Evolutionary conservation across 2,888 invertebrate genomes (phyloP), one percentile per base, ranked within the genome.

Genomic region (Ochropacha duplaris): DNA sequence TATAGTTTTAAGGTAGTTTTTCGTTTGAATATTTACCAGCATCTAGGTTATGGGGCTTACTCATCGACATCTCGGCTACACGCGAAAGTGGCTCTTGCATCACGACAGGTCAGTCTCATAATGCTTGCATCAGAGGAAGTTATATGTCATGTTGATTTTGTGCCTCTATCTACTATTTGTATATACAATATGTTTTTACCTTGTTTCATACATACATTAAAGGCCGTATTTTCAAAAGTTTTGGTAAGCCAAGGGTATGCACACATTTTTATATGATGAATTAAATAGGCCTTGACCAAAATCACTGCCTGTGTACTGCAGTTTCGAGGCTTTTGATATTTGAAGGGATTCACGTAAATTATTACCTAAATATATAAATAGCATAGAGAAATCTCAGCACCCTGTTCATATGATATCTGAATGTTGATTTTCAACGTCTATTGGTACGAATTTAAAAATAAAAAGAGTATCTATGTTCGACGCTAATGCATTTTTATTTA

Each of bases 11-110:
- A 79, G 69, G 76, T 66, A 61, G 64, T 77, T 65, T 77, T 71
- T 84, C 67, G 79, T 68, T 54, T 79, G 74, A 67, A 65, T 66
- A 55, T 67, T 69, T 63, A 61, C 55, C 49, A 55, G 58, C 76
- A 90, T 88, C 79, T 89, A 79, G 90, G 91, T 91, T 88, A 90
- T 79, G 83, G 78, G 84, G 83, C 81, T 76, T 80, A 78, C 75
- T 69, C 75, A 74, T 79, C 83, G 82, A 81, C 84, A 83, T 83
- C 78, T 80, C 71, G 57, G 69, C 66, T 74, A 64, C 80, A 82
- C 81, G 88, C 83, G 89, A 91, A 91, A 90, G 90, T 87, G 76
- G 83, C 79, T 86, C 86, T 91, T 91, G 84, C 91, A 70, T 91
- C 90, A 91, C 69, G 64, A 71, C 84, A 74, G 84, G 87, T 86